Conservation (phyloP, 2,888 invertebrate genomes). For the Tridacna crocea region DNA sequence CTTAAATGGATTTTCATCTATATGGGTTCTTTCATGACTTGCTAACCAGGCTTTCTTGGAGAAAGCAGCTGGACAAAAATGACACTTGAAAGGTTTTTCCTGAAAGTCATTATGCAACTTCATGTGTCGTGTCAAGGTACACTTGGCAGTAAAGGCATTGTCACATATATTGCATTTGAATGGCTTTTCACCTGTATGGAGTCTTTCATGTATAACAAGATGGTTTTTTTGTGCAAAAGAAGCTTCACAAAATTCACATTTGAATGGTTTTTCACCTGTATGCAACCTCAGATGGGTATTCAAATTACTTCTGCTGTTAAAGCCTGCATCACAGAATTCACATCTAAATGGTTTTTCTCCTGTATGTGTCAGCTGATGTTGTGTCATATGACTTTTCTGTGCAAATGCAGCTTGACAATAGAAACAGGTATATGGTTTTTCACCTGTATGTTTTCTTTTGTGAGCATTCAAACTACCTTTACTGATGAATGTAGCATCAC, state of each 20-base stretch:
- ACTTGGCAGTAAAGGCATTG: constrained; percentile 14
- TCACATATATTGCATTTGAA: constrained; percentile 10
- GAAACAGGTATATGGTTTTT: constrained; percentile 14
- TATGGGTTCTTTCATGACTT: constrained; percentile 19
- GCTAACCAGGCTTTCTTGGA: constrained; percentile 16
- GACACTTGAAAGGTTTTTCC: constrained; percentile 18
- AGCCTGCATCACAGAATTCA: constrained; percentile 13
- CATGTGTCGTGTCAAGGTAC: constrained; percentile 11
- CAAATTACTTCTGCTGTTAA: constrained; percentile 19
- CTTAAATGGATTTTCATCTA: constrained; percentile 21
- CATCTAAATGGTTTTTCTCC: constrained; percentile 12
- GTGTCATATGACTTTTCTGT: constrained; percentile 16
- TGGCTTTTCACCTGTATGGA: constrained; percentile 19
- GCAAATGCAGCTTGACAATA: constrained; percentile 18
- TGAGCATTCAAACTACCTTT: constrained; percentile 16
- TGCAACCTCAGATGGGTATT: constrained; percentile 11
- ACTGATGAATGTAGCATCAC: constrained; percentile 13
- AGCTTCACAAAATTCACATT: constrained; percentile 16
- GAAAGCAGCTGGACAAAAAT: constrained; percentile 15
- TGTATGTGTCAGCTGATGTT: constrained; percentile 18
- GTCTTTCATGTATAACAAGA: constrained; percentile 5
- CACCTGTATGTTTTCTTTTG: constrained; percentile 4
- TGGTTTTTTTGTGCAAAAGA: constrained; percentile 20
- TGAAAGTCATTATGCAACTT: neutral
- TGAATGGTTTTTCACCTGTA: constrained; percentile 12